Conservation (phyloP, 2,113 vertebrate genomes). For the Copsychus sechellarum region DNA sequence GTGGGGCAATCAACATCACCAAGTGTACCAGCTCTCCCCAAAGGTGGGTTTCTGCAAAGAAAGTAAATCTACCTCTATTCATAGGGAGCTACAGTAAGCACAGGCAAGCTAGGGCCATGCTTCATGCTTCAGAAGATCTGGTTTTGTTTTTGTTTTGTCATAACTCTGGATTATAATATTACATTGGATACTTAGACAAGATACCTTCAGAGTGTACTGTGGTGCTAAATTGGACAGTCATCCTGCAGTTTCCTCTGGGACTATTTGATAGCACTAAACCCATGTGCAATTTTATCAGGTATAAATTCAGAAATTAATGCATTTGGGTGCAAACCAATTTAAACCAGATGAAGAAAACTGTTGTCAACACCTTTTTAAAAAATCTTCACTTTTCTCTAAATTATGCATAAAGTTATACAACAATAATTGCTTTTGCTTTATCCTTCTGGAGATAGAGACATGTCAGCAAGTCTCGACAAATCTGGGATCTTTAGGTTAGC, state of each 20-base stretch:
- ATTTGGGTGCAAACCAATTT: background rate
- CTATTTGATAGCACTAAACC: background rate
- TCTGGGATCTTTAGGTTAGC: background rate
- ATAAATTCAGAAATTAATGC: background rate
- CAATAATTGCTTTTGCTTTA: background rate
- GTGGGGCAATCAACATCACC: background rate
- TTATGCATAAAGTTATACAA: background rate
- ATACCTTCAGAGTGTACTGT: background rate
- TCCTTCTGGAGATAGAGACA: background rate
- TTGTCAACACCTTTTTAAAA: background rate
- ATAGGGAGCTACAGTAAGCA: background rate
- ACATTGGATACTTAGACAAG: background rate
- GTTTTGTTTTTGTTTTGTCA: background rate
- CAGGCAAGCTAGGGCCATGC: background rate
- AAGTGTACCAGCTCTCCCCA: background rate
- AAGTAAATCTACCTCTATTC: background rate
- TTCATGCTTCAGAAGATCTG: background rate
- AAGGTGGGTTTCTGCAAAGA: background rate
- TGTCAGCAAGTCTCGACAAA: background rate
- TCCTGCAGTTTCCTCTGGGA: background rate
- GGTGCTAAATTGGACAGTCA: background rate
- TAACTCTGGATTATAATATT: background rate
- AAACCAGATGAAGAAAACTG: background rate
- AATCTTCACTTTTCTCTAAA: background rate
- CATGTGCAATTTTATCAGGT: background rate